Evolutionary conservation across 2,113 vertebrate genomes (phyloP).

Genomic region (Corythornis vintsioides): DNA sequence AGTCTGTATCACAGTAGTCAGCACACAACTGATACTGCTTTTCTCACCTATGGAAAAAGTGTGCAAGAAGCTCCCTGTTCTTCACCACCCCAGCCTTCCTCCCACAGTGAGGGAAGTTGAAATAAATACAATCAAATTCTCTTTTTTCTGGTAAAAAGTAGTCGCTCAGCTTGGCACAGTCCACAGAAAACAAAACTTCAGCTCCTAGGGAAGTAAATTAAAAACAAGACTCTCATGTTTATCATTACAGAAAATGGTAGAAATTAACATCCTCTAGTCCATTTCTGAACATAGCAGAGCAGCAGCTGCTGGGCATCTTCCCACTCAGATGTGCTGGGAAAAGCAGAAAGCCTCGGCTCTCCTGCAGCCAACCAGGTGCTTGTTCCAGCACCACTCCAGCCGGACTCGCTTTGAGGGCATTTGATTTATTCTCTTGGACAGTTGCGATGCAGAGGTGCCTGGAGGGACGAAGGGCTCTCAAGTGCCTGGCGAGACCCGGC

Average conservation of each 20-base stretch:
- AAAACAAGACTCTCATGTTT: neutral
- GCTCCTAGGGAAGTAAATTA: slow-evolving; percentile 70
- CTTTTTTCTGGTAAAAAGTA: slow-evolving; percentile 59
- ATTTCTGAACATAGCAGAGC: neutral
- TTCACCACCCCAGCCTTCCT: slow-evolving; percentile 93
- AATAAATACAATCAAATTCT: slow-evolving; percentile 85
- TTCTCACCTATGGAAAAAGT: slow-evolving; percentile 89
- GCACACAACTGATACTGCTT: neutral
- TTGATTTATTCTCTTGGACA: neutral
- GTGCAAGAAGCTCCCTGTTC: slow-evolving; percentile 88
- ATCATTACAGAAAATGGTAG: fast-evolving
- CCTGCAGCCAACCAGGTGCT: neutral
- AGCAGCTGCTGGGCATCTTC: neutral
- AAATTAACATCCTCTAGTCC: neutral
- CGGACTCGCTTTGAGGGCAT: neutral
- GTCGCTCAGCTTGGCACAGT: slow-evolving; percentile 84
- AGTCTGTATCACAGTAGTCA: neutral
- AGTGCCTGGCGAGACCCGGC: fast-evolving
- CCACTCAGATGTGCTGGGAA: fast-evolving
- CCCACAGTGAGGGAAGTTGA: slow-evolving; percentile 97
- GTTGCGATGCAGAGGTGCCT: fast-evolving
- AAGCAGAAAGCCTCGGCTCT: neutral
- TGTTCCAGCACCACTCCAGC: fast-evolving
- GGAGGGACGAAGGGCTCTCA: fast-evolving
- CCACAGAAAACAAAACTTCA: slow-evolving; percentile 85